Evolutionary conservation across 2,888 invertebrate species (phyloP).

Genomic region (Cephus sareptanus): DNA sequence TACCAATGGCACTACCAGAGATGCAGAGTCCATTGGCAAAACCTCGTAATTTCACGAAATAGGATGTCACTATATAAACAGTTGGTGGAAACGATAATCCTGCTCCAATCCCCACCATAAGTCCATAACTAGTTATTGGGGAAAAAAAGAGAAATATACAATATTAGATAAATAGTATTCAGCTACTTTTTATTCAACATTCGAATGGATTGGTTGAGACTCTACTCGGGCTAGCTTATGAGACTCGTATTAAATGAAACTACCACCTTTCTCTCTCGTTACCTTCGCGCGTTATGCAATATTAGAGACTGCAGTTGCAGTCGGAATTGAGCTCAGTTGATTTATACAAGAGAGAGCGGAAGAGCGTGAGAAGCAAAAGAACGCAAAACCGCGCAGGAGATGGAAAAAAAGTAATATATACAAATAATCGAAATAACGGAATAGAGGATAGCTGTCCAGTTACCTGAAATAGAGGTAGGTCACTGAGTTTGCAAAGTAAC

Average conservation of each 20-base stretch:
- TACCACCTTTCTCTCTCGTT: conserved; percentile 6
- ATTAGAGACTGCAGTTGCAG: neutral
- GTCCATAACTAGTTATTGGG: conserved; percentile 74
- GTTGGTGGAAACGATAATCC: conserved; percentile 89
- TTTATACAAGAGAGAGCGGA: neutral
- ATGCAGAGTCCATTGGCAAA: conserved; percentile 90
- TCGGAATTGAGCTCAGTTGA: neutral
- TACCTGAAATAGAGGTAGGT: conserved; percentile 83
- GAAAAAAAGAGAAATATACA: neutral
- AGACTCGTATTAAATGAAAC: neutral
- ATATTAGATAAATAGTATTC: too few relatives aligned
- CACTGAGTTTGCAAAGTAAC: conserved; percentile 83
- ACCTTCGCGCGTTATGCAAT: neutral
- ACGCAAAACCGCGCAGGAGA: neutral
- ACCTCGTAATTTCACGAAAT: conserved; percentile 82
- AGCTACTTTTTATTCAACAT: too few relatives aligned
- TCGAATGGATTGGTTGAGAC: neutral
- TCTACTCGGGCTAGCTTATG: neutral
- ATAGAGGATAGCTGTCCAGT: conserved; percentile 39
- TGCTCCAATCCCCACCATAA: conserved; percentile 86
- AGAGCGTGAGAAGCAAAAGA: neutral
- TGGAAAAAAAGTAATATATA: neutral
- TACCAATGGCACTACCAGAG: conserved; percentile 87
- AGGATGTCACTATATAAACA: conserved; percentile 88
- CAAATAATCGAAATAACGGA: neutral